Percentiles rank a stretch among this genome's conserved stretches.
phyloP scores from a whole-genome alignment of 2,113 vertebrate species.

The Marcusenius ussheri region DNA sequence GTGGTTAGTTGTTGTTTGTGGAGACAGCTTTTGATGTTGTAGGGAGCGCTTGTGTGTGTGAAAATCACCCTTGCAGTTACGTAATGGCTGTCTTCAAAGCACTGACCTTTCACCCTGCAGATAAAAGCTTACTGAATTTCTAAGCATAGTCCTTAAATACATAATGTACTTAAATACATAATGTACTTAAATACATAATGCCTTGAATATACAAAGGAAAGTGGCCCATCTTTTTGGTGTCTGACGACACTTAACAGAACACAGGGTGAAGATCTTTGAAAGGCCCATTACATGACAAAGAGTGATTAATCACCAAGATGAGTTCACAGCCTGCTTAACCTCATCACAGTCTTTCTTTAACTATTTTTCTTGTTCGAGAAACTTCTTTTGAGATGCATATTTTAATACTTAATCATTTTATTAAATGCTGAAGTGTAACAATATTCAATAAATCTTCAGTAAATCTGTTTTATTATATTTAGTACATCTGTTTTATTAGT shows the following conservation, averaged over 20 bases:
- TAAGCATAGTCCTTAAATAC: neutral
- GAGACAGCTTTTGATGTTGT: neutral
- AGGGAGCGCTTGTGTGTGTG: neutral
- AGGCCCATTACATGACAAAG: neutral
- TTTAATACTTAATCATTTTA: neutral
- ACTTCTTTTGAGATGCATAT: neutral
- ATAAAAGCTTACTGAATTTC: conserved; percentile 1
- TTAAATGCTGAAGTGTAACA: neutral
- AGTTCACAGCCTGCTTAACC: neutral
- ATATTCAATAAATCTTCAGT: neutral
- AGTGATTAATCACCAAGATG: neutral
- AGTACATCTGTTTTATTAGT: neutral
- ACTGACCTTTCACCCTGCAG: neutral
- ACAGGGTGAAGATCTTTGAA: neutral
- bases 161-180: neutral
- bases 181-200: neutral
- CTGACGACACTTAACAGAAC: neutral
- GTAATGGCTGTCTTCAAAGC: neutral
- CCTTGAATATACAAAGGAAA: neutral
- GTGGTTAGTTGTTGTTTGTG: neutral
- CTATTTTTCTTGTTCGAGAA: neutral
- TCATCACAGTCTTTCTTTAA: neutral
- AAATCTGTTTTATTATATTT: neutral
- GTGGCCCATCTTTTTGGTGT: neutral
- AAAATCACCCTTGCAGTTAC: neutral